Evolutionary conservation across 2,113 vertebrate species (phyloP).

Genomic region (Todiramphus saurophagus): DNA sequence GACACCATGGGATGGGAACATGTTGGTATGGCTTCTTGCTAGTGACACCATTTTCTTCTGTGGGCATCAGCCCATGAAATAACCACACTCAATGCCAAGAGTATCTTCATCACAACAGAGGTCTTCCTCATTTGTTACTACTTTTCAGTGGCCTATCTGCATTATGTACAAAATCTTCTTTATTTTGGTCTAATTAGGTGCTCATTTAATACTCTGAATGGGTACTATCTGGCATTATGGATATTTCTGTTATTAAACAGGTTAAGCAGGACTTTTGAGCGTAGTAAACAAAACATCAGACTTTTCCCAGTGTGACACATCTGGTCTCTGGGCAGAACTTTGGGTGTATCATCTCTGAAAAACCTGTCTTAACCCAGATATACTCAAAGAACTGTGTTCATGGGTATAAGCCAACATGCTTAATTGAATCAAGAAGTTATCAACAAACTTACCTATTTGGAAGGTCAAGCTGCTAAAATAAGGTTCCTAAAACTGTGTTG

Average conservation of each 20-base stretch:
- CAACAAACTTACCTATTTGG: neutral
- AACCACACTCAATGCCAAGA: neutral
- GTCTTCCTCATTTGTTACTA: neutral
- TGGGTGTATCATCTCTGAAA: rapidly evolving
- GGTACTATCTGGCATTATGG: neutral
- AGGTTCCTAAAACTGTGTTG: neutral
- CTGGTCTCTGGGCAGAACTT: neutral
- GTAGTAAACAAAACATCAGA: neutral
- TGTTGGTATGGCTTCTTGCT: rapidly evolving
- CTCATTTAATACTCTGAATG: neutral
- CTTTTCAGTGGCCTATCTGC: neutral
- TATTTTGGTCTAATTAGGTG: neutral
- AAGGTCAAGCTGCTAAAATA: neutral
- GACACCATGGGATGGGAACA: neutral
- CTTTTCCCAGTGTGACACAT: neutral
- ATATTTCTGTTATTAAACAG: neutral
- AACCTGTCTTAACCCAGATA: neutral
- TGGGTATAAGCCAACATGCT: neutral
- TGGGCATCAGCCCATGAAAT: neutral
- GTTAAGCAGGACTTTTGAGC: neutral
- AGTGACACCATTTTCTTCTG: neutral
- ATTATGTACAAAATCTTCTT: neutral
- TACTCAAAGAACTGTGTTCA: neutral
- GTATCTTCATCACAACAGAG: neutral
- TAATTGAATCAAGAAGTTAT: neutral